phyloP scores from a whole-genome alignment of 1,140 invertebrate species.

The Sitodiplosis mosellana region DNA sequence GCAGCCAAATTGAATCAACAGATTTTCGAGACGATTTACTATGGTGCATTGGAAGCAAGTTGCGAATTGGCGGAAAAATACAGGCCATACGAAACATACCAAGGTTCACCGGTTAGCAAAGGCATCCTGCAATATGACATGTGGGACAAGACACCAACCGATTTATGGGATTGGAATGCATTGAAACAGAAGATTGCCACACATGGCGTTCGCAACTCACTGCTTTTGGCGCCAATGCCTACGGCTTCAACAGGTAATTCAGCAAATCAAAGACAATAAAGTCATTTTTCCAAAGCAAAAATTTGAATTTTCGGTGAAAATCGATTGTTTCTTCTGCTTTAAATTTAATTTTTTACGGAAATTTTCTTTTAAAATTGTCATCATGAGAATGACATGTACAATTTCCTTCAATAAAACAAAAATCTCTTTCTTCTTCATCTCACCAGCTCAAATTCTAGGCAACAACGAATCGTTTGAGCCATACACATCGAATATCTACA shows the following conservation, averaged over 20 bases:
- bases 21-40: slow-evolving; percentile 60
- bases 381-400: too few species aligned
- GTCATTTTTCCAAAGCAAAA: too few species aligned
- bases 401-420: too few species aligned
- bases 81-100: slow-evolving; percentile 46
- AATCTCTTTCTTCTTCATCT: too few species aligned
- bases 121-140: slow-evolving; percentile 54
- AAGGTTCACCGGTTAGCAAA: slow-evolving; percentile 42
- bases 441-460: slow-evolving; percentile 42
- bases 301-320: too few species aligned
- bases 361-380: too few species aligned
- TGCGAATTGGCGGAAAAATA: slow-evolving; percentile 41
- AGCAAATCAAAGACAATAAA: too few species aligned
- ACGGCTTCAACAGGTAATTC: slow-evolving; percentile 36
- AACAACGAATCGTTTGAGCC: slow-evolving; percentile 59
- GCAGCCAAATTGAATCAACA: slow-evolving; percentile 42
- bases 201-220: slow-evolving; percentile 45
- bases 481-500: slow-evolving; percentile 54
- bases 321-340: too few species aligned
- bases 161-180: slow-evolving; percentile 39
- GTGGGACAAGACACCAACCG: slow-evolving; percentile 41
- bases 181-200: slow-evolving; percentile 38
- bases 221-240: slow-evolving; percentile 56
- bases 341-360: too few species aligned
- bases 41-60: slow-evolving; percentile 42